Percentiles rank a stretch among this genome's conserved stretches.
Evolutionary conservation across 2,888 invertebrate species (phyloP).

Genomic region (Cephus rjabovi): DNA sequence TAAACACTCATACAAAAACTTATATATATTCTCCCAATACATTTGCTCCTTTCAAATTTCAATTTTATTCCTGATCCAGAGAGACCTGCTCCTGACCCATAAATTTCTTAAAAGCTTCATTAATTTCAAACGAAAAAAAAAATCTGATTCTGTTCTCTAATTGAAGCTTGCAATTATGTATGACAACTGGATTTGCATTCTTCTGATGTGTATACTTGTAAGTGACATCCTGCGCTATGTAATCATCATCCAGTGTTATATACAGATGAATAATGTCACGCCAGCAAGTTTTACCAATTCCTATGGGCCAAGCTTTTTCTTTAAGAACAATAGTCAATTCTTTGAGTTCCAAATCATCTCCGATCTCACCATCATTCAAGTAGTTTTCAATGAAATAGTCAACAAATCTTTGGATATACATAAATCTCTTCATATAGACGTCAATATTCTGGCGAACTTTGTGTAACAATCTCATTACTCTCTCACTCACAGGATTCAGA

Average conservation of each 20-base stretch:
- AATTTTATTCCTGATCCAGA: background rate
- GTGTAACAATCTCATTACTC: background rate
- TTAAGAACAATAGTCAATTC: background rate
- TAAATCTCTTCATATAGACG: conserved; percentile 9
- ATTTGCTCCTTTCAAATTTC: background rate
- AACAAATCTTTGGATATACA: conserved; percentile 17
- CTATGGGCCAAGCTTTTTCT: conserved; percentile 15
- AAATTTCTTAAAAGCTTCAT: conserved; percentile 1
- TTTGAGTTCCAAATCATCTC: background rate
- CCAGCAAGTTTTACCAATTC: background rate
- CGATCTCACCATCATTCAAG: conserved; percentile 15
- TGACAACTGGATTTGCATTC: background rate
- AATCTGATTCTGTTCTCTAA: background rate
- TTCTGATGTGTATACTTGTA: conserved; percentile 1
- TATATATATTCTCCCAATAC: background rate
- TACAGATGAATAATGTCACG: background rate
- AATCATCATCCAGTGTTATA: background rate
- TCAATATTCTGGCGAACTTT: background rate
- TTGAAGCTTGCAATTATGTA: background rate
- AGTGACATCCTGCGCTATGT: background rate
- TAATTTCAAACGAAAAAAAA: background rate
- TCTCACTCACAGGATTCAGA: conserved; percentile 13
- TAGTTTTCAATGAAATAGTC: conserved; percentile 5
- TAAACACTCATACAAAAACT: background rate
- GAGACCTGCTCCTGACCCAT: background rate